Evolutionary conservation across 2,797 vertebrate species (phyloP).

Genomic region (Hypotaenidia philippensis): DNA sequence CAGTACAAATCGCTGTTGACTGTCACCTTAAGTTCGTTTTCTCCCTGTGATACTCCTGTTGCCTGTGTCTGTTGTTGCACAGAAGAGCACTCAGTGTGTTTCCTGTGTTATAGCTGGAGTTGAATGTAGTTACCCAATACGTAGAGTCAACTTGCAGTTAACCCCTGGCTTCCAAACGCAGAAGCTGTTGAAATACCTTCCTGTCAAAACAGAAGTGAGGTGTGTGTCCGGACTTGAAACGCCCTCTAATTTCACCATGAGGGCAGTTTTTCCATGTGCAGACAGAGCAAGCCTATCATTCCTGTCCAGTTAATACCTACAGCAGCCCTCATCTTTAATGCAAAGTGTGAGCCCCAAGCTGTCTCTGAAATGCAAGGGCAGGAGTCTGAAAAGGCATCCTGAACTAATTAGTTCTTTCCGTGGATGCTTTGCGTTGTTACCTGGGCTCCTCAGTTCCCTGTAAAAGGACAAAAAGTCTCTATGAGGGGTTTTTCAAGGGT

Average conservation of each 20-base stretch:
- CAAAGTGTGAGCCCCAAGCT: conserved; percentile 20
- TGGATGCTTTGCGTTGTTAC: conserved; percentile 14
- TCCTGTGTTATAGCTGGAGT: background rate
- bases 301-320: conserved; percentile 18
- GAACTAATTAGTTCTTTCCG: conserved; percentile 13
- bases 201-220: background rate
- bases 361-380: background rate
- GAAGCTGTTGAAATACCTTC: background rate
- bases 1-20: background rate
- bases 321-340: conserved; percentile 23
- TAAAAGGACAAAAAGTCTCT: background rate
- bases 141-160: background rate
- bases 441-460: conserved; percentile 23
- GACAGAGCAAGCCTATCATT: conserved; percentile 18
- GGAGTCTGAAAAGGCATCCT: conserved; percentile 26
- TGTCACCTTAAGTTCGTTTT: background rate
- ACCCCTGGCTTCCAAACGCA: background rate
- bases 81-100: background rate
- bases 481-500: background rate
- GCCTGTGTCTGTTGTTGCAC: background rate
- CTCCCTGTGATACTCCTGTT: background rate
- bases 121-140: background rate
- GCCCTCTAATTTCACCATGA: conserved; percentile 24
- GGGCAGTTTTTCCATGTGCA: conserved; percentile 3
- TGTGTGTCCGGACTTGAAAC: background rate